phyloP scores from a whole-genome alignment of 2,797 vertebrate genomes.

The Channallabes apus region DNA sequence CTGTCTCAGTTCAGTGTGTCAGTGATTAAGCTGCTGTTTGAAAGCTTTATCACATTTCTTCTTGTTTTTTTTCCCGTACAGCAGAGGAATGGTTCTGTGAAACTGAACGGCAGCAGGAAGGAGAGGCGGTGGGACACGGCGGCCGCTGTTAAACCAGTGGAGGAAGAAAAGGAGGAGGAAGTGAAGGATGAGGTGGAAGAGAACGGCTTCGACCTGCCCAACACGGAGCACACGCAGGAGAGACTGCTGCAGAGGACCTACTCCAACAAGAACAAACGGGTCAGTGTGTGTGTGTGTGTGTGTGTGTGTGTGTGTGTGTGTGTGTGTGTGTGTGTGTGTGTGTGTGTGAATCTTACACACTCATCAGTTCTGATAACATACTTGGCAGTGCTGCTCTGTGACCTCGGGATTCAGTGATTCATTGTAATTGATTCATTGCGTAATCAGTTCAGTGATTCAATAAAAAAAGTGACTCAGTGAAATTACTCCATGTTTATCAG shows the following conservation, averaged over 20 bases:
- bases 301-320: constrained; percentile 47
- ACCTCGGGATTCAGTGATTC: not conserved
- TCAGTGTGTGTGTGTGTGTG: constrained; percentile 64
- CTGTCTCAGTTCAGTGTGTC: not conserved
- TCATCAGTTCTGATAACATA: not conserved
- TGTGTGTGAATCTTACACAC: not conserved
- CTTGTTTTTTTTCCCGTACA: constrained; percentile 47
- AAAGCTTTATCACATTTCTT: not conserved
- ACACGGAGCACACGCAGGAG: constrained; percentile 81
- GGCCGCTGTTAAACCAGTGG: constrained; percentile 63
- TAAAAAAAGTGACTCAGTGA: not conserved
- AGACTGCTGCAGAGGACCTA: constrained; percentile 89
- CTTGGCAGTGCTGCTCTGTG: not conserved
- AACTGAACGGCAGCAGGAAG: constrained; percentile 84
- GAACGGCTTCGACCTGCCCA: constrained; percentile 79
- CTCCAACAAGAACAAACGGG: constrained; percentile 90
- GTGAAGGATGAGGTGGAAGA: constrained; percentile 82
- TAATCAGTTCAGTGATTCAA: not conserved
- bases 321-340: constrained; percentile 19
- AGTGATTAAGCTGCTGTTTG: not conserved
- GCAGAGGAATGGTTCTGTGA: constrained; percentile 88
- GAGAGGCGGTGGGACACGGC: constrained; percentile 88
- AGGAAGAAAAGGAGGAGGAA: constrained; percentile 79
- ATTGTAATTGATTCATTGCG: not conserved
- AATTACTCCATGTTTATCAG: not conserved